Evolutionary conservation across 2,888 invertebrate genomes (phyloP).

Genomic region (Charanyca ferruginea): DNA sequence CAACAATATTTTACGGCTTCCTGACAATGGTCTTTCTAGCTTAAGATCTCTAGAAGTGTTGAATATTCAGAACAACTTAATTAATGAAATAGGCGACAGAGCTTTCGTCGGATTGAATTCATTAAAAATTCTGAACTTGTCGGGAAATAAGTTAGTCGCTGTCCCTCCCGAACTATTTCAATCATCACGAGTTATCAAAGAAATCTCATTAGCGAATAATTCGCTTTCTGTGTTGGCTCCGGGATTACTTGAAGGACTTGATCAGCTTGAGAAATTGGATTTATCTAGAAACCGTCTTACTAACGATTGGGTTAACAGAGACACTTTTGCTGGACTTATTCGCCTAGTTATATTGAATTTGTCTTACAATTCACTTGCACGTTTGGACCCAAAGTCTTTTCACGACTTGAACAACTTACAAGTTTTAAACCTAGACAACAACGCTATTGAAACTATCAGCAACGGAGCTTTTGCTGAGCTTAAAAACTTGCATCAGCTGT

Average conservation of each 20-base stretch:
- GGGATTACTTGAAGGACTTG: conserved; percentile 94
- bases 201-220: conserved; percentile 95
- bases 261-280: conserved; percentile 94
- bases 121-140: conserved; percentile 94
- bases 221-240: conserved; percentile 95
- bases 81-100: conserved; percentile 94
- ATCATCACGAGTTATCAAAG: conserved; percentile 93
- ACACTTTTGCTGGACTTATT: conserved; percentile 94
- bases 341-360: conserved; percentile 94
- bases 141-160: conserved; percentile 95
- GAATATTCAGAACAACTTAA: conserved; percentile 94
- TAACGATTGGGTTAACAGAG: conserved; percentile 94
- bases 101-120: conserved; percentile 93
- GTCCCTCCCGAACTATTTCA: conserved; percentile 95
- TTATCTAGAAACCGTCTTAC: conserved; percentile 94
- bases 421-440: conserved; percentile 94
- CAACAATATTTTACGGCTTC: conserved; percentile 93
- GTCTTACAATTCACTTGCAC: conserved; percentile 93
- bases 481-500: conserved; percentile 94
- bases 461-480: conserved; percentile 94
- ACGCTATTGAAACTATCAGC: conserved; percentile 93
- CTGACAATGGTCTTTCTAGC: conserved; percentile 93
- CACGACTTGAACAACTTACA: conserved; percentile 94
- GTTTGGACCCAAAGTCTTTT: conserved; percentile 94
- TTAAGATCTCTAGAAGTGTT: conserved; percentile 93